A percentile compares a stretch with the other conserved stretches of the same genome.
Evolutionary conservation across 2,797 vertebrate species (phyloP).

Genomic region (Sitta carolinensis): DNA sequence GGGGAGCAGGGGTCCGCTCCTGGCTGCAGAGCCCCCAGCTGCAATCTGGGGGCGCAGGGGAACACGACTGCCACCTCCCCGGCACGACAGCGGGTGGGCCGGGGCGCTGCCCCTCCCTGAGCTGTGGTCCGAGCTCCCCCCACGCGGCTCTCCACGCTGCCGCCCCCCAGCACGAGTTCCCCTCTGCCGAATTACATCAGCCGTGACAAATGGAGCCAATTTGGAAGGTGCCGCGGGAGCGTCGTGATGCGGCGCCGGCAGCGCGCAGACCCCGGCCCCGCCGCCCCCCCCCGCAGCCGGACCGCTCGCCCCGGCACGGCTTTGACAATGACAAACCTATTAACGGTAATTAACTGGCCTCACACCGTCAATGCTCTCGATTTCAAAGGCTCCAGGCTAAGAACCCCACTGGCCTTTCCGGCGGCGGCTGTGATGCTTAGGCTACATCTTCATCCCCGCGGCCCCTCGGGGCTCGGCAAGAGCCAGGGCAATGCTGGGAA

Average conservation of each 20-base stretch:
- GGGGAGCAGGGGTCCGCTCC: not conserved
- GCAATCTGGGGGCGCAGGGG: rapidly evolving
- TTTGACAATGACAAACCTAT: conserved; percentile 46
- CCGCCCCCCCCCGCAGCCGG: not conserved
- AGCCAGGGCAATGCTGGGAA: not conserved
- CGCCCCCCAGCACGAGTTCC: conserved; percentile 49
- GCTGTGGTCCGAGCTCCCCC: not conserved
- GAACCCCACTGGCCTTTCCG: not conserved
- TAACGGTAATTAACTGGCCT: conserved; percentile 57
- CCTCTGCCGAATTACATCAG: conserved; percentile 26
- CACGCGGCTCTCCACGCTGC: not conserved
- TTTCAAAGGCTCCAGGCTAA: conserved; percentile 17
- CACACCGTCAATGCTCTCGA: not conserved
- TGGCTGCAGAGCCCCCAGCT: not conserved
- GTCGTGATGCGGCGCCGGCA: conserved; percentile 4
- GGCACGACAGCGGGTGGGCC: not conserved
- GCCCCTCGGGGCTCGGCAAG: not conserved
- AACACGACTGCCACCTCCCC: not conserved
- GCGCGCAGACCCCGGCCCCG: not conserved
- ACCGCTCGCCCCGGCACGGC: not conserved
- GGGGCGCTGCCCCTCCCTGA: not conserved
- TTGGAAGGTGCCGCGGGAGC: conserved; percentile 30
- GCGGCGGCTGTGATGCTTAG: not conserved
- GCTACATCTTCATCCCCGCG: not conserved
- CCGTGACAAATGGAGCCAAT: conserved; percentile 27